These are phyloP conservation scores for Cygnus buccinator DNA, from an alignment of 2,113 vertebrate genomes.

Conservation along the genomic window DNA sequence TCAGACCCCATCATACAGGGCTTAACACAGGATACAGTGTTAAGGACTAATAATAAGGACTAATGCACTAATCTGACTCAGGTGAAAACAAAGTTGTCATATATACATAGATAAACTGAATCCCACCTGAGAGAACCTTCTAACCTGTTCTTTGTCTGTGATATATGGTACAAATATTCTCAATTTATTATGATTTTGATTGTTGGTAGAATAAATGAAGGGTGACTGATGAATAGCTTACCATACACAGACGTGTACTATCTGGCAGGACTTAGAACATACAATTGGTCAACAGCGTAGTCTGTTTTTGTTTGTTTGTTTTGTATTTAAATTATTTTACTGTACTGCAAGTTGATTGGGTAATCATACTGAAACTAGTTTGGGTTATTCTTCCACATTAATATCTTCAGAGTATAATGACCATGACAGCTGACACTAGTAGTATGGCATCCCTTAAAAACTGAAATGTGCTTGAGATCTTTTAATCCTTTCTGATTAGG, in stretches of 20 bases:
- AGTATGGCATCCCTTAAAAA: not conserved
- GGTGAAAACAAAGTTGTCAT: not conserved
- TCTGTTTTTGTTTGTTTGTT: not conserved
- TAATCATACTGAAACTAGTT: not conserved
- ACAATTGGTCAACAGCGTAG: fast-evolving
- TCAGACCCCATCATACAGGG: not conserved
- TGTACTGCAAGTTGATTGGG: not conserved
- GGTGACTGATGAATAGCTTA: not conserved
- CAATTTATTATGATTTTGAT: not conserved
- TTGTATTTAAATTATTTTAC: not conserved
- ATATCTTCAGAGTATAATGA: not conserved
- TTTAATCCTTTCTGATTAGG: not conserved
- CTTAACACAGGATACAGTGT: not conserved
- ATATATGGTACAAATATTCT: not conserved
- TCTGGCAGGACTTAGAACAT: not conserved
- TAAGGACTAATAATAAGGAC: not conserved
- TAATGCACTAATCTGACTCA: not conserved
- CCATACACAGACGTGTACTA: not conserved
- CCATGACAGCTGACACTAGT: not conserved
- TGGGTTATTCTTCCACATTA: not conserved
- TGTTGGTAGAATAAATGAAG: not conserved
- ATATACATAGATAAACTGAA: not conserved
- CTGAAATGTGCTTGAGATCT: not conserved
- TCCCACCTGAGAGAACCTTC: not conserved
- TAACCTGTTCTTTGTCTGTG: not conserved